Base-by-base conservation (phyloP, 2,113 vertebrate species). In the Suncus etruscus region DNA sequence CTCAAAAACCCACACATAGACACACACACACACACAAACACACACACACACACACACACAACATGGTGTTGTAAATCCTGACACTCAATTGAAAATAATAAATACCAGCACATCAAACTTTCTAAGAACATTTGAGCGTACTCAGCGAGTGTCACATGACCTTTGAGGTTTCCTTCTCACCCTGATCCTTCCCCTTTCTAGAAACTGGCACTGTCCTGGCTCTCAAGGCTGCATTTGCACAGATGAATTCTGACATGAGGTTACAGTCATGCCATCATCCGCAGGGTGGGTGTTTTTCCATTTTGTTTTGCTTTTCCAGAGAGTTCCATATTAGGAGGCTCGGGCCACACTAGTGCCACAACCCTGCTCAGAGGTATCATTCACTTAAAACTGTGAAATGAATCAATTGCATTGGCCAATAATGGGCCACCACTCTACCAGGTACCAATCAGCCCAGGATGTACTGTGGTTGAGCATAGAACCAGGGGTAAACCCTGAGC, bases 281-380 rank as follows among this genome's bases (percentile, higher is more conserved):
- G 50, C 72, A 1, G 14, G 8, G 6, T 11, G 8, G 12, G 2
- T 0, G 3, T 6, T 83, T 22, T 58, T 1, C 6, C 69, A 1
- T 54, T 63, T 39, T 54, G 48, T 54, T 78, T 69, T 24, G 10
- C 11, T 54, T 87, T 85, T 54, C n/a, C 65, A 11, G 47, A 78
- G 25, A 72, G 63, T 18, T 22, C 72, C 32, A 12, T n/a, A 6
- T 50, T 78, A 11, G 0, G 51, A 73, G 39, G 32, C 63, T 3
- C 1, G 16, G 73, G 78, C 61, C 66, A 15, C 51, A 8, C 39
- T 39, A 39, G 39, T 39, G 39, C 39, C 1, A 83, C 50, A 6
- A 5, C 29, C 63, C 4, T 0, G 18, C 32, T 20, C 29, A 8
- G 74, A 24, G 1, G 1, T 65, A 0, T 12, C 54, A 14, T 54